phyloP scores from a whole-genome alignment of 1,140 invertebrate species.

The Chironomus striatipennis region DNA sequence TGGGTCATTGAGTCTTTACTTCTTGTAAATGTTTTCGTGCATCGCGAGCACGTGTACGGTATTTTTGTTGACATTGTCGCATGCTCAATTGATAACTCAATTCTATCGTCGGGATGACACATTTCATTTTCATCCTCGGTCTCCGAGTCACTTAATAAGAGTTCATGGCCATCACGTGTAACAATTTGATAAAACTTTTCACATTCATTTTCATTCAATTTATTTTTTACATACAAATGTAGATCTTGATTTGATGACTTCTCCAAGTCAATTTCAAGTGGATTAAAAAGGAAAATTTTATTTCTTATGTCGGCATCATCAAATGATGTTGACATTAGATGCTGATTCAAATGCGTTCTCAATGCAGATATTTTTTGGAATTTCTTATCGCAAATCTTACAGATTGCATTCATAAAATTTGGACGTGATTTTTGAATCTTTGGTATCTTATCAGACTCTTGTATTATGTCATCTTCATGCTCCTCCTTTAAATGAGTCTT shows the following conservation, averaged over 20 bases:
- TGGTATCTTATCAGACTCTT: not conserved
- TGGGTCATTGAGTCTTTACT: slow-evolving; percentile 5
- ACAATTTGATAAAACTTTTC: slow-evolving; percentile 24
- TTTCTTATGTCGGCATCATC: slow-evolving; percentile 26
- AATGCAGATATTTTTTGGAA: slow-evolving; percentile 28
- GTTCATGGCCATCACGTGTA: slow-evolving; percentile 31
- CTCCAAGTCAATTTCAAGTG: not conserved
- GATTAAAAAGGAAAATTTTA: slow-evolving; percentile 26
- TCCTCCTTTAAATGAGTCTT: not conserved
- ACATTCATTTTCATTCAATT: slow-evolving; percentile 18
- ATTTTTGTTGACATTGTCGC: slow-evolving; percentile 5
- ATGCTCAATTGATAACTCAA: slow-evolving; percentile 17
- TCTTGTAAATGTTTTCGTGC: slow-evolving; percentile 21
- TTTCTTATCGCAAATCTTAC: slow-evolving; percentile 31
- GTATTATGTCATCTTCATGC: not conserved
- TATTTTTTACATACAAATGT: slow-evolving; percentile 15
- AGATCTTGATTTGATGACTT: slow-evolving; percentile 28
- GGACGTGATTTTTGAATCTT: not conserved
- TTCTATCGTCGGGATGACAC: slow-evolving; percentile 25
- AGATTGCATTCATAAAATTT: slow-evolving; percentile 24
- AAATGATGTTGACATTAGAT: slow-evolving; percentile 27
- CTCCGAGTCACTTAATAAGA: slow-evolving; percentile 36
- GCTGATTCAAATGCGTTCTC: slow-evolving; percentile 28
- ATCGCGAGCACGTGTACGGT: not conserved
- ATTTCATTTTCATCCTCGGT: slow-evolving; percentile 30